Base-by-base conservation (phyloP, 2,113 vertebrate species). In the Ibidorhyncha struthersii region DNA sequence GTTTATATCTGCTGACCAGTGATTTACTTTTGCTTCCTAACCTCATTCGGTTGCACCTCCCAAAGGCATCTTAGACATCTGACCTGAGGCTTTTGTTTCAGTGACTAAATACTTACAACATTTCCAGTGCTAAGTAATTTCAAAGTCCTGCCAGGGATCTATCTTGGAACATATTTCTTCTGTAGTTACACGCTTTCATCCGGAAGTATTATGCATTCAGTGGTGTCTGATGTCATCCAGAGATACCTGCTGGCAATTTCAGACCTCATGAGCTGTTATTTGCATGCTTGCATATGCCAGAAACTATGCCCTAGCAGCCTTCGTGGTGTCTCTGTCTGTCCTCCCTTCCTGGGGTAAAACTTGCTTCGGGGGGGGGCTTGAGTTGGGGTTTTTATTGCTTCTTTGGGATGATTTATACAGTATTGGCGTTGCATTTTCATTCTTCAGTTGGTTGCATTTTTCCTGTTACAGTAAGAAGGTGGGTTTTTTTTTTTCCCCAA, bases 31-130 rank as follows among this genome's bases (percentile, higher is more conserved):
- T 94, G 53, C 89, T 95, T 95, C 89, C 82, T 95, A 96, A 94
- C 93, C 82, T 94, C 93, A 96, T 96, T 61, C 27, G 21, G 61
- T 93, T 96, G 88, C 56, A 88, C 85, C 85, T 96, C 72, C 88
- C 90, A 88, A 93, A 96, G 91, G 92, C 92, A 97, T 97, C 80
- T 90, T 82, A 86, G 65, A 81, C 76, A 96, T 95, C 86, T 90
- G 93, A 96, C 83, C 91, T 65, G 77, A 80, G 91, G 95, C 66
- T 97, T 96, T 96, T 97, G 78, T 96, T 97, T 97, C 97, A 91
- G 70, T 81, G 91, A 58, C 93, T 87, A 65, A 94, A 97, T 96
- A 58, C 84, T 94, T 91, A 72, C 77, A 89, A 40, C 58, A 2
- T 89, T 97, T 95, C 62, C 50, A 94, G 66, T 30, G 62, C 65